These are phyloP conservation scores for Todiramphus chloris DNA, from an alignment of 2,113 vertebrate genomes.

Conservation along the genomic window DNA sequence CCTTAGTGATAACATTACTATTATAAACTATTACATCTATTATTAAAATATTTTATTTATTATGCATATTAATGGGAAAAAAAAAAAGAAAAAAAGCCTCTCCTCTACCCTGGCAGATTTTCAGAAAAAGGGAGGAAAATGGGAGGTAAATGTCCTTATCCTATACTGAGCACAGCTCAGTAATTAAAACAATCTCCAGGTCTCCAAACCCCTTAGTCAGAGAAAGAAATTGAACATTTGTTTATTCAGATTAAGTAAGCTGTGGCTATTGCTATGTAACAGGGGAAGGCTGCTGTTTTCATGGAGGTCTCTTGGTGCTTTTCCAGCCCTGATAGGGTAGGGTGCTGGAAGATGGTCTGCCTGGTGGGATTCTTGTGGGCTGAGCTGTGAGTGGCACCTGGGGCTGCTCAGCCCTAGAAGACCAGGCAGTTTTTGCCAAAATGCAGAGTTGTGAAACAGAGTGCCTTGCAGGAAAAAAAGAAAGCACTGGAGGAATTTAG, in stretches of 20 bases:
- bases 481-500: background rate
- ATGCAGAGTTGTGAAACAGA: accelerated
- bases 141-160: background rate
- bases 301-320: background rate
- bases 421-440: background rate
- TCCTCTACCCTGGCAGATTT: background rate
- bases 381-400: accelerated
- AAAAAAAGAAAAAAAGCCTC: background rate
- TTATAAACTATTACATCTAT: background rate
- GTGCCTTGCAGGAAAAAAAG: background rate
- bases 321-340: background rate
- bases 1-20: background rate
- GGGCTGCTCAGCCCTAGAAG: background rate
- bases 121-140: background rate
- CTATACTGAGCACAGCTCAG: background rate
- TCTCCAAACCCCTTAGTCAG: background rate
- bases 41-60: background rate
- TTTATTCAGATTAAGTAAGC: background rate
- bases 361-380: background rate
- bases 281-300: background rate
- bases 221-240: background rate
- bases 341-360: background rate
- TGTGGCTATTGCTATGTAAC: background rate
- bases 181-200: background rate
- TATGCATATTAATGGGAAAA: background rate